Base-by-base conservation (phyloP, 2,888 invertebrate genomes). In the Andrena bicolor region DNA sequence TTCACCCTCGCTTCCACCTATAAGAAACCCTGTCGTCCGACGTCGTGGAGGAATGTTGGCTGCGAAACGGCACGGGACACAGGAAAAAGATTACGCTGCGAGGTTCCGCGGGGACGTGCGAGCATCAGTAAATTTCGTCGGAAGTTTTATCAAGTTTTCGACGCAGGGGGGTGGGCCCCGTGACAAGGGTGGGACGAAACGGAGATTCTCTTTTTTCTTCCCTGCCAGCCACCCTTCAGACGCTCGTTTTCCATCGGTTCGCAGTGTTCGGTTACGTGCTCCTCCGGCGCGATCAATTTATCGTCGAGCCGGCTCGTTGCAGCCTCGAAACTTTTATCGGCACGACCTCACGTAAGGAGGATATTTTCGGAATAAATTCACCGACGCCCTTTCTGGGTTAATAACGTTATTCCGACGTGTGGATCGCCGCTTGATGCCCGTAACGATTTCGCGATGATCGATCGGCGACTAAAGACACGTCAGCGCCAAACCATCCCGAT, bases 221-320 rank as follows among this genome's bases (percentile, higher is more conserved):
- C 64, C 10, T 23, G 16, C 1, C 49, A 32, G 1, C 30, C 13
- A 35, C 8, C 5, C 28, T 23, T 51, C 26, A 51, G 64, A 51
- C 76, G 75, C 61, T 56, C 56, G 48, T 58, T 73, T 69, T 35
- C 32, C n/a, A 71, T 76, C 74, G 48, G 66, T 16, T 51, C 20
- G 28, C 66, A 56, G 20, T 58, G 56, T 65, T 70, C 56, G 60
- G 73, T 83, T 76, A 66, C 74, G 72, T 83, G 69, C 72, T 64
- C 58, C 70, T 66, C 73, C 49, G 73, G 56, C 73, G 71, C 83
- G 82, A 88, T 89, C 84, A 87, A 87, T 89, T 56, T 89, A 89
- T 87, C 78, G 77, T 76, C 77, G 80, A 74, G 72, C 75, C 13
- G 58, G 63, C 68, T 63, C n/a, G 35, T 66, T 58, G 49, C 28